phyloP scores from a whole-genome alignment of 1,140 invertebrate genomes.

The Pemphigus obesinymphae region DNA sequence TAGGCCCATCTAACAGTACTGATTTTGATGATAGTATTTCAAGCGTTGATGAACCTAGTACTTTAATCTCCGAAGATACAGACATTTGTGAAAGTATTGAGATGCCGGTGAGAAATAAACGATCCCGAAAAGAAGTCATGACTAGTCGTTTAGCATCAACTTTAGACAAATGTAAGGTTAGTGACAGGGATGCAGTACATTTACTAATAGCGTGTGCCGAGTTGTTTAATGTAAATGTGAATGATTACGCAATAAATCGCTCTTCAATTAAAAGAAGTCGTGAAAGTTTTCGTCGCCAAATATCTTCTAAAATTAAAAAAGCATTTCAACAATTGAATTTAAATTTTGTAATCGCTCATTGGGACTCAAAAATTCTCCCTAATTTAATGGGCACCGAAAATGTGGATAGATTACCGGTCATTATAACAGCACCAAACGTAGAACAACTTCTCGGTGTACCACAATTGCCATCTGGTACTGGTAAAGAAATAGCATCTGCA shows the following conservation, averaged over 20 bases:
- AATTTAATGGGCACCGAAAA: slow-evolving; percentile 42
- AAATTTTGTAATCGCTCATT: slow-evolving; percentile 35
- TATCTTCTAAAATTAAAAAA: slow-evolving; percentile 44
- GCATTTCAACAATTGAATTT: slow-evolving; percentile 43
- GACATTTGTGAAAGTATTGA: neutral
- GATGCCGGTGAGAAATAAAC: slow-evolving; percentile 6
- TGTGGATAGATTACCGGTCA: slow-evolving; percentile 40
- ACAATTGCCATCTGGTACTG: neutral
- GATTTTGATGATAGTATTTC: neutral
- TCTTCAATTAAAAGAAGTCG: slow-evolving; percentile 15
- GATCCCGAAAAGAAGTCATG: slow-evolving; percentile 42
- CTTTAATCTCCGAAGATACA: neutral
- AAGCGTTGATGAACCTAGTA: neutral
- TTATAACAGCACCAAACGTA: slow-evolving; percentile 7
- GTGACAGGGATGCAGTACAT: too few species aligned
- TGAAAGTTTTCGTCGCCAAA: slow-evolving; percentile 42
- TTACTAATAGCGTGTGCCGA: slow-evolving; percentile 43
- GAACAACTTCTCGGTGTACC: slow-evolving; percentile 27
- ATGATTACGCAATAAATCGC: slow-evolving; percentile 43
- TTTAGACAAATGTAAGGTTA: slow-evolving; percentile 45
- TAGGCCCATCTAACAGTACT: neutral
- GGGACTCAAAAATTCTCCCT: slow-evolving; percentile 45
- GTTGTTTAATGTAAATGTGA: slow-evolving; percentile 35
- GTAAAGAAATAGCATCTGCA: slow-evolving; percentile 1
- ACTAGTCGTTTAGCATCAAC: slow-evolving; percentile 44